Evolutionary conservation across 2,113 vertebrate species (phyloP), one percentile per base, ranked within the genome.

Genomic region (Microcebus tavaratra): DNA sequence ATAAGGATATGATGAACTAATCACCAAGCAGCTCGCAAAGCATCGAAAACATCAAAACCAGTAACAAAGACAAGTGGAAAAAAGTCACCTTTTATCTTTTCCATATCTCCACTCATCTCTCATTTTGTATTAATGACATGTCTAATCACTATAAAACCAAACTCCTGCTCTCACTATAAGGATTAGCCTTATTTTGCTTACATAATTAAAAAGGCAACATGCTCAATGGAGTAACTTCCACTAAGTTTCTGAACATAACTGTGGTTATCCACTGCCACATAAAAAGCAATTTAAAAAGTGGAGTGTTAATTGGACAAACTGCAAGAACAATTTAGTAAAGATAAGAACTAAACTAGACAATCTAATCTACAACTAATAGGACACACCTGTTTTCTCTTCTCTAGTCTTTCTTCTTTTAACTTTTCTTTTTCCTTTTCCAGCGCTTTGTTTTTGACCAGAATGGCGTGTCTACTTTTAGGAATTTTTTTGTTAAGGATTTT

Each of bases 401-500:
- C 99, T 45, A 98, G 96, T 79, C 97, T 98, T 94, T 99, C 99
- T 94, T 98, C 97, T 61, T 96, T 99, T 73, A 98, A 98, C 75
- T 95, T 99, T 21, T 99, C 98, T 93, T 98, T 99, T 29, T 98
- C 98, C 95, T 99, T 99, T 68, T 99, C 99, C 93, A 99, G 95
- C 81, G 98, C 98, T 97, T 99, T 99, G 98, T 98, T 99, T 96
- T 99, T 99, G 91, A 99, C 94, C 93, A 99, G 98, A 92, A 99
- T 99, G 63, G 90, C 98, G 76, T 98, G 87, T 57, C 99, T 99
- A 84, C 97, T 99, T 21, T 97, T 97, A 0, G 98, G 98, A 2
- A 98, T 98, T 89, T 99, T 99, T 98, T 99, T 99, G 76, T 98
- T 98, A 93, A 99, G 99, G 82, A 99, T 98, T 98, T 99, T 99